phyloP scores from a whole-genome alignment of 1,140 invertebrate genomes.

The Drosophila baimaii region DNA sequence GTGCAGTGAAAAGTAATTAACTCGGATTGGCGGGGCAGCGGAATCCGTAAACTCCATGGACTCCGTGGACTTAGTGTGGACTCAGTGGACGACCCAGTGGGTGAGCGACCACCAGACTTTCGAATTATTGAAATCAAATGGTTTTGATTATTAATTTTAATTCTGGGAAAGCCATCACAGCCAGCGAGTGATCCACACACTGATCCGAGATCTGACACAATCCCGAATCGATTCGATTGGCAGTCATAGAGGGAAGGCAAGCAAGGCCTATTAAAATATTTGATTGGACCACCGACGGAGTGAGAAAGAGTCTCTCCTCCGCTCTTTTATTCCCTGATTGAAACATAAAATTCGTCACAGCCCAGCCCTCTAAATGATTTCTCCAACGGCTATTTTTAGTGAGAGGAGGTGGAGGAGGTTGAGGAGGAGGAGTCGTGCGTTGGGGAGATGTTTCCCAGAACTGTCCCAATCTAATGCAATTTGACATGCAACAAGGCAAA shows the following conservation, averaged over 20 bases:
- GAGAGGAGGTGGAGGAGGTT: not conserved
- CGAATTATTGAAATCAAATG: slow-evolving; percentile 81
- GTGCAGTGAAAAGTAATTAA: slow-evolving; percentile 83
- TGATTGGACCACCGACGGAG: slow-evolving; percentile 74
- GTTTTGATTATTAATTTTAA: slow-evolving; percentile 71
- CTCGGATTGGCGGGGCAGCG: slow-evolving; percentile 69
- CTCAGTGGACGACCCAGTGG: slow-evolving; percentile 57
- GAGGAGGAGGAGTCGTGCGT: not conserved
- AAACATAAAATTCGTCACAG: slow-evolving; percentile 62
- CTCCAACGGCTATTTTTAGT: slow-evolving; percentile 46
- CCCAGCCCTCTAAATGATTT: slow-evolving; percentile 51
- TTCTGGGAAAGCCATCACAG: slow-evolving; percentile 39
- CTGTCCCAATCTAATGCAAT: slow-evolving; percentile 75
- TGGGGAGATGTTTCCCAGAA: slow-evolving; percentile 59
- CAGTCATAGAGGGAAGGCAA: slow-evolving; percentile 33
- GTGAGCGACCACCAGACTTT: slow-evolving; percentile 68
- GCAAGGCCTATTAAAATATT: slow-evolving; percentile 78
- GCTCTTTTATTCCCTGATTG: slow-evolving; percentile 33
- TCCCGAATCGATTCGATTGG: slow-evolving; percentile 75
- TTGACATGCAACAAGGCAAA: slow-evolving; percentile 79
- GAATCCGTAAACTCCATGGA: not conserved
- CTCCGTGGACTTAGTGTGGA: slow-evolving; percentile 6
- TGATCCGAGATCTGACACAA: slow-evolving; percentile 51
- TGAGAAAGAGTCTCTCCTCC: slow-evolving; percentile 24
- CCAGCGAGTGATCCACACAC: slow-evolving; percentile 28